These are phyloP conservation scores for Danaus melanippus DNA, from an alignment of 1,140 invertebrate species.

Conservation along the genomic window DNA sequence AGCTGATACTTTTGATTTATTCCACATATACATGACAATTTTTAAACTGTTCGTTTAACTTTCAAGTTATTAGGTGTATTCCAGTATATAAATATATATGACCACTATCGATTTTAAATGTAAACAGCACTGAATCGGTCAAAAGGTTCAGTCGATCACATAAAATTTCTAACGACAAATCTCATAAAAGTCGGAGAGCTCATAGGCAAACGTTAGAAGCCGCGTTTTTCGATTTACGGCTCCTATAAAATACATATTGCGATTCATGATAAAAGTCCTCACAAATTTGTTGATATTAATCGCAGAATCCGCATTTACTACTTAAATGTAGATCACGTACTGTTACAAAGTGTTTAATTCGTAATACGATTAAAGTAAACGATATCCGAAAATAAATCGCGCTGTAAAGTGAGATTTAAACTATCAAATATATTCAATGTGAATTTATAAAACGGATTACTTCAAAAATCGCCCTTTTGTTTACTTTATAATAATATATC, in stretches of 20 bases:
- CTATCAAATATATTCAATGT: constrained; percentile 5
- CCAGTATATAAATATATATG: no score
- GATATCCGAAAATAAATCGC: no score
- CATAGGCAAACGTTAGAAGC: constrained; percentile 67
- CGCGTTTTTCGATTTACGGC: constrained; percentile 63
- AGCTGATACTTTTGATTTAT: no score
- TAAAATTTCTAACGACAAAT: constrained; percentile 63
- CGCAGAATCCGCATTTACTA: constrained; percentile 34
- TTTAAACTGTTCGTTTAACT: no score
- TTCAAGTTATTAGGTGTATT: no score
- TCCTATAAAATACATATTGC: constrained; percentile 71
- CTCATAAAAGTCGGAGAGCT: constrained; percentile 62
- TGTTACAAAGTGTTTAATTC: no score
- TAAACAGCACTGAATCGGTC: constrained; percentile 35
- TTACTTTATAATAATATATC: not conserved
- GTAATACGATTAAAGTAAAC: no score
- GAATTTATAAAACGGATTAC: not conserved
- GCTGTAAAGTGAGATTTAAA: no score
- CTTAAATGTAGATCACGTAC: not conserved
- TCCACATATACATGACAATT: no score
- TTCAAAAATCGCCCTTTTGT: no score
- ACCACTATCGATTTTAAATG: constrained; percentile 29
- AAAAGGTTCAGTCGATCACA: constrained; percentile 39
- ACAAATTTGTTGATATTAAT: constrained; percentile 43
- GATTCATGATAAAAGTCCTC: constrained; percentile 64